Evolutionary conservation across 2,888 invertebrate genomes (phyloP).

Genomic region (Cacoxenus indagator): DNA sequence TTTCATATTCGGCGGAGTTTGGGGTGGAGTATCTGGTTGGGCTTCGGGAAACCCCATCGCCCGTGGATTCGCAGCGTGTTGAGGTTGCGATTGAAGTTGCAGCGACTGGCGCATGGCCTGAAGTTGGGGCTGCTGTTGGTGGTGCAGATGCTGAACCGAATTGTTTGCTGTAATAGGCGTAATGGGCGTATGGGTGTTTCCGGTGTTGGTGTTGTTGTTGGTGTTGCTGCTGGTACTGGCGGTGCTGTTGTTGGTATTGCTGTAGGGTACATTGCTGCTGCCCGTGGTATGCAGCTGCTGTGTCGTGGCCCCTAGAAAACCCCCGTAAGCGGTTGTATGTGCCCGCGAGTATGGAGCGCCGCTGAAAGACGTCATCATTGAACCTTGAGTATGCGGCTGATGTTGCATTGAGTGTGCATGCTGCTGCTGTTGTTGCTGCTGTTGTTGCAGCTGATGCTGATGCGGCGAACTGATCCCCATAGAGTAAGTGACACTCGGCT

Average conservation of each 20-base stretch:
- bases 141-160: conserved; percentile 35
- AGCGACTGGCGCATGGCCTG: conserved; percentile 48
- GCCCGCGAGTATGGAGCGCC: conserved; percentile 74
- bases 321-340: conserved; percentile 73
- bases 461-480: conserved; percentile 33
- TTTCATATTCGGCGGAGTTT: conserved; percentile 95
- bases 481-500: conserved; percentile 41
- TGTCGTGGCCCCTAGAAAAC: conserved; percentile 75
- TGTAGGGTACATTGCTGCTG: conserved; percentile 57
- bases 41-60: conserved; percentile 87
- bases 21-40: conserved; percentile 90
- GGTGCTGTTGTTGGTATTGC: conserved; percentile 49
- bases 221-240: conserved; percentile 41
- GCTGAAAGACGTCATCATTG: conserved; percentile 69
- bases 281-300: conserved; percentile 69
- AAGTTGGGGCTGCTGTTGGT: conserved; percentile 46
- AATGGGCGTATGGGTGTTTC: conserved; percentile 68
- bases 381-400: conserved; percentile 52
- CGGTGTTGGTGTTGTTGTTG: conserved; percentile 40
- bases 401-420: conserved; percentile 40
- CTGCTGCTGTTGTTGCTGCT: conserved; percentile 45
- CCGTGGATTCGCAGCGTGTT: conserved; percentile 66
- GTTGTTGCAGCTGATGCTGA: conserved; percentile 57
- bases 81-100: conserved; percentile 51
- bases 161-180: conserved; percentile 64